Percentiles rank a stretch among this genome's conserved stretches.
phyloP scores from a whole-genome alignment of 2,113 vertebrate species.

The Callithrix jacchus region DNA sequence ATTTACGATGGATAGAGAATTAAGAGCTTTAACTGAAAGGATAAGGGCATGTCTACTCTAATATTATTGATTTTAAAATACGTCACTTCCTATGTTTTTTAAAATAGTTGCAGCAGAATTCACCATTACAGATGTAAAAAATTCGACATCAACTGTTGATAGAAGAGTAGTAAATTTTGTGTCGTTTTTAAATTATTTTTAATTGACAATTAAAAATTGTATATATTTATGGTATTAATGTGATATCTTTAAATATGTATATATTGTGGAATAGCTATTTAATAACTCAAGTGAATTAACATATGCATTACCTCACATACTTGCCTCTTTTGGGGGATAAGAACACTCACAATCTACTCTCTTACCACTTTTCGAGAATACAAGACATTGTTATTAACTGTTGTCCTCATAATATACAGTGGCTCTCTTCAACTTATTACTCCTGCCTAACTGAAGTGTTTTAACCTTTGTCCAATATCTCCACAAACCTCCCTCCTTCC shows the following conservation, averaged over 20 bases:
- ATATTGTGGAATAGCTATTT: neutral
- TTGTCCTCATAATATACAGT: neutral
- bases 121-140: neutral
- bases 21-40: neutral
- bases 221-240: neutral
- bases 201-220: neutral
- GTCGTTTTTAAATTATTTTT: neutral
- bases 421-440: neutral
- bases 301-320: neutral
- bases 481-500: no score
- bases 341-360: neutral
- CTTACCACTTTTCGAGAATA: neutral
- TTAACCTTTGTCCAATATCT: neutral
- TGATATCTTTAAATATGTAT: neutral
- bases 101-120: neutral
- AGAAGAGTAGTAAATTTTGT: neutral
- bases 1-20: neutral
- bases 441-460: neutral
- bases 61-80: neutral
- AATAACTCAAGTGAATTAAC: neutral
- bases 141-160: neutral
- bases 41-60: neutral
- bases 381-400: neutral
- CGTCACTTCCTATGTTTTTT: neutral
- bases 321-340: neutral